Evolutionary conservation across 2,113 vertebrate species (phyloP), one percentile per base, ranked within the genome.

Genomic region (Aepyceros melampus): DNA sequence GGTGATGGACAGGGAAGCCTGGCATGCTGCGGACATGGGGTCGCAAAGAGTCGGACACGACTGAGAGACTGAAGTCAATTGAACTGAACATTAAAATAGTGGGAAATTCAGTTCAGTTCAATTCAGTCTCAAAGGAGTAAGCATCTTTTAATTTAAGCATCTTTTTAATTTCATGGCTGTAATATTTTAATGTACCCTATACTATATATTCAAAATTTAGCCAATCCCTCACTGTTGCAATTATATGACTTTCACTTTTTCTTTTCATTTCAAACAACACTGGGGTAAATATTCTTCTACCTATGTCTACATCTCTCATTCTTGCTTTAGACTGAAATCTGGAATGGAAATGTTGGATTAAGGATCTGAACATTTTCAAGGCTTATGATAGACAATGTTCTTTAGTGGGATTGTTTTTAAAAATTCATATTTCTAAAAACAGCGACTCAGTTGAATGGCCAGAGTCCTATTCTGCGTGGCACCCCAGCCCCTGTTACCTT

Each of bases 271-370:
- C 47, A 79, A 86, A 53, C 81, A 85, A 87, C 62, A 60, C 21
- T 8, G 21, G 19, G 40, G 49, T 82, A 94, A 82, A 90, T 58
- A 94, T 87, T 49, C 36, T 84, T 81, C 45, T 11, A 90, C 21
- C 91, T 76, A 91, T 64, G 74, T 88, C 23, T 92, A 93, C 3
- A 82, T 58, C 31, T 58, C 47, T 86, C 16, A 27, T 62, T 81
- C 40, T 67, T 88, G 76, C 83, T 87, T 95, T 91, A 97, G 49
- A 88, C 74, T 58, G 85, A 97, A 91, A 64, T 93, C 89, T 78
- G 87, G 67, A 94, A 84, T 90, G 51, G 74, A 95, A 97, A 76
- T 62, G 10, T 33, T 85, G 25, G 10, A 36, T 85, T 87, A 95
- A 43, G 62, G 36, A 96, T 25, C 87, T 49, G 33, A 89, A 78